Evolutionary conservation across 2,888 invertebrate species (phyloP).

Genomic region (Labia minor): DNA sequence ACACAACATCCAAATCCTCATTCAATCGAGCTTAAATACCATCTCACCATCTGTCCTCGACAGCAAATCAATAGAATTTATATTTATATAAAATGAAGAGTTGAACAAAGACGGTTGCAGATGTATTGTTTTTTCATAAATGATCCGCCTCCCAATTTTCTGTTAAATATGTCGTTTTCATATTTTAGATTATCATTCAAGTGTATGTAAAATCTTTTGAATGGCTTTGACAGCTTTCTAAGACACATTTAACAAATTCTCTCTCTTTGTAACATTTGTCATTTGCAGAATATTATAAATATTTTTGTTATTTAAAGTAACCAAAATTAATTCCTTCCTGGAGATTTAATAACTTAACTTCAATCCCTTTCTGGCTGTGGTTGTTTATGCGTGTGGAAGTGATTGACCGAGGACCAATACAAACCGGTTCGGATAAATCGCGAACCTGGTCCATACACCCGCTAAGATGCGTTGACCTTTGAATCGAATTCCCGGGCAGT

Average conservation of each 20-base stretch:
- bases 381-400: not conserved
- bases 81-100: not conserved
- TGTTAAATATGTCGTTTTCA: not conserved
- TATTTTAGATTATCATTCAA: not conserved
- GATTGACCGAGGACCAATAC: not conserved
- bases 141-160: too few relatives aligned
- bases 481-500: not conserved
- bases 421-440: not conserved
- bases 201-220: not conserved
- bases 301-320: not conserved
- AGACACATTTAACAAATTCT: not conserved
- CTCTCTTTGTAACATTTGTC: not conserved
- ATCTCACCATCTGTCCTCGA: not conserved
- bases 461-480: conserved; percentile 3
- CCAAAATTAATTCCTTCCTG: not conserved
- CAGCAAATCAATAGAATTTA: not conserved
- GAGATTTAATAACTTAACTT: not conserved
- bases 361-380: too few relatives aligned
- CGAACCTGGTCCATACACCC: not conserved
- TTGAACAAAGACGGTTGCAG: not conserved
- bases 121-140: too few relatives aligned
- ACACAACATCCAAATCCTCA: not conserved
- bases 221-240: not conserved
- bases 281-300: not conserved
- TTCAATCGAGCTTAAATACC: not conserved